Conservation (phyloP, 2,113 vertebrate species). For the Puntigrus tetrazona region DNA sequence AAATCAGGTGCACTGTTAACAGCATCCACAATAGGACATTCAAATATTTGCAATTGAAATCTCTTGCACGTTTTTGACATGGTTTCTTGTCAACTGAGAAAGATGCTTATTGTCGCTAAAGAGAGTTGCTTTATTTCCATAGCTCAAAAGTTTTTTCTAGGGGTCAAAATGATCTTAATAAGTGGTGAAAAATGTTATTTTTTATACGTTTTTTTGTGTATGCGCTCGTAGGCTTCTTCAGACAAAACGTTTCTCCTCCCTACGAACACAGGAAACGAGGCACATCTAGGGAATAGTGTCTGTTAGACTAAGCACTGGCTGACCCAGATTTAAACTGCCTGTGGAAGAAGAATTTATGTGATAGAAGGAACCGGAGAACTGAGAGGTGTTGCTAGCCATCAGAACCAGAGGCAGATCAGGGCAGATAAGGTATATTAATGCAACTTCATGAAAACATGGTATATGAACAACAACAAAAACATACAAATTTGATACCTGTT, state of each 20-base stretch:
- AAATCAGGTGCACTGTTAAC: neutral
- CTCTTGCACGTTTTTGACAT: neutral
- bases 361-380: conserved; percentile 6
- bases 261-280: conserved; percentile 38
- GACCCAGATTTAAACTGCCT: conserved; percentile 48
- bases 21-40: neutral
- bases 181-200: conserved; percentile 14
- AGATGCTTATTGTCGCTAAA: neutral
- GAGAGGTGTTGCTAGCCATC: conserved; percentile 3
- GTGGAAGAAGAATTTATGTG: conserved; percentile 31
- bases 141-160: neutral
- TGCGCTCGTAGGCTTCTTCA: neutral
- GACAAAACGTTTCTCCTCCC: conserved; percentile 19
- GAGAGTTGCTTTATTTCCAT: neutral
- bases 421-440: neutral
- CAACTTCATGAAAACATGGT: conserved; percentile 1
- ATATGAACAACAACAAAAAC: neutral
- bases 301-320: conserved; percentile 46
- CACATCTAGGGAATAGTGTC: conserved; percentile 45
- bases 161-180: neutral
- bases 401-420: conserved; percentile 14
- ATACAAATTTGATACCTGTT: neutral
- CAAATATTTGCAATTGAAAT: neutral
- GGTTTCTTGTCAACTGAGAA: neutral
- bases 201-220: neutral